Conservation (phyloP, 2,797 vertebrate genomes). For the Chrysocyon brachyurus region DNA sequence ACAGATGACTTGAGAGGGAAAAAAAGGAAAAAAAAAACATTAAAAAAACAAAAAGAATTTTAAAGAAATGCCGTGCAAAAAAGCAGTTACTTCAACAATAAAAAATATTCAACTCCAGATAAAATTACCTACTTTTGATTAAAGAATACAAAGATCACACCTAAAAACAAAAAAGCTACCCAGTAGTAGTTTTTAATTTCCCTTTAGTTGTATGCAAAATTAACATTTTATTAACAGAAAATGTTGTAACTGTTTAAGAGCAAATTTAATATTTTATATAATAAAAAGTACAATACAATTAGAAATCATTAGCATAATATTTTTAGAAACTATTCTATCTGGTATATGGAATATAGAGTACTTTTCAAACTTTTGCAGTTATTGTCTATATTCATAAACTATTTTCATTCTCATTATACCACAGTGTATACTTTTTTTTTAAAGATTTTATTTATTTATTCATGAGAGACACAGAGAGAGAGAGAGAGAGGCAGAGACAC, state of each 20-base stretch:
- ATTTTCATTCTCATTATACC: constrained; percentile 28
- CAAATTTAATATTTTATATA: neutral
- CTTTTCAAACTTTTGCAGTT: neutral
- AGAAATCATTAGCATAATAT: constrained; percentile 46
- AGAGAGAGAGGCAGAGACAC: too few relatives aligned
- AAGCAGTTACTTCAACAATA: constrained; percentile 2
- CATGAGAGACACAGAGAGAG: too few relatives aligned
- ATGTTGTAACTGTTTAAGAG: constrained; percentile 47
- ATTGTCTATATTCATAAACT: constrained; percentile 43
- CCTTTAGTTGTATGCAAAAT: constrained; percentile 50
- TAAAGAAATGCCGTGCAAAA: constrained; percentile 49
- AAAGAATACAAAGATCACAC: constrained; percentile 45
- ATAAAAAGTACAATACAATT: neutral
- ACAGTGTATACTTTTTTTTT: neutral
- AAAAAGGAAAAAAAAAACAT: constrained; percentile 54
- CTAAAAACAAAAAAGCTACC: constrained; percentile 23
- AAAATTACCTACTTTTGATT: constrained; percentile 65
- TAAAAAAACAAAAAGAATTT: constrained; percentile 19
- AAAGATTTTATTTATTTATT: too few relatives aligned
- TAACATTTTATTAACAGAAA: constrained; percentile 50
- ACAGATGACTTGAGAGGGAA: constrained; percentile 91
- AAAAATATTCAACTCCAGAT: constrained; percentile 55
- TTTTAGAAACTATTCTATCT: constrained; percentile 4
- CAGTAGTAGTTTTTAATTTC: constrained; percentile 35
- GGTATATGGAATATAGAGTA: neutral